Conservation (phyloP, 2,113 vertebrate genomes). For the Petrocephalus microphthalmus region DNA sequence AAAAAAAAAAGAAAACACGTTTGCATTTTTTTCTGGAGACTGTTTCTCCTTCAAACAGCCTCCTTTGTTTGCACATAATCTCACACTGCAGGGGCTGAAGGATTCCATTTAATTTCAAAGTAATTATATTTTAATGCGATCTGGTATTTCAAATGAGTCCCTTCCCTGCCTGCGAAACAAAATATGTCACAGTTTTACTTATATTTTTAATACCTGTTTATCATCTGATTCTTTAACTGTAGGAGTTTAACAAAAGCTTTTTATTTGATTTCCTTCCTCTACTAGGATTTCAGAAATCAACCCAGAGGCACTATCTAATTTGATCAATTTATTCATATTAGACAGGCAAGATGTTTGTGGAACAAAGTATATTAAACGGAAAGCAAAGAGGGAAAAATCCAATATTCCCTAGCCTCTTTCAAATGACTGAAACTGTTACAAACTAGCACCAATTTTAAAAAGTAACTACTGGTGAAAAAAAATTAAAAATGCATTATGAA, state of each 20-base stretch:
- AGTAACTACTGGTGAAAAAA: background rate
- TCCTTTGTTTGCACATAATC: slow-evolving; percentile 10
- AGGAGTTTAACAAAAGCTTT: background rate
- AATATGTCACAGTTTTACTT: background rate
- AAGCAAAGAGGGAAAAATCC: background rate
- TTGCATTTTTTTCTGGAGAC: background rate
- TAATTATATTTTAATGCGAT: slow-evolving; percentile 18
- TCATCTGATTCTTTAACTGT: background rate
- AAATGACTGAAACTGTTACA: background rate
- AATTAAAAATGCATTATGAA: background rate
- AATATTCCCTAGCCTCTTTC: background rate
- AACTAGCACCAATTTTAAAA: background rate
- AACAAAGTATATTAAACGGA: background rate
- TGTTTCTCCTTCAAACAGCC: background rate
- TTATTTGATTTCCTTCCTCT: background rate
- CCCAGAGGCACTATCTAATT: background rate
- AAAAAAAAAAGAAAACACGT: background rate
- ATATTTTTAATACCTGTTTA: background rate
- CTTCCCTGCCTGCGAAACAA: background rate
- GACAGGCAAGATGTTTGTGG: too few species aligned
- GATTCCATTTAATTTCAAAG: slow-evolving; percentile 16
- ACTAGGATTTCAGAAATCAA: background rate
- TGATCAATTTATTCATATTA: background rate
- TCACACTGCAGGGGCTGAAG: slow-evolving; percentile 14
- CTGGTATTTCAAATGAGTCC: background rate